These are phyloP conservation scores for Cottus gobio DNA, from an alignment of 2,113 vertebrate genomes.

Conservation along the genomic window DNA sequence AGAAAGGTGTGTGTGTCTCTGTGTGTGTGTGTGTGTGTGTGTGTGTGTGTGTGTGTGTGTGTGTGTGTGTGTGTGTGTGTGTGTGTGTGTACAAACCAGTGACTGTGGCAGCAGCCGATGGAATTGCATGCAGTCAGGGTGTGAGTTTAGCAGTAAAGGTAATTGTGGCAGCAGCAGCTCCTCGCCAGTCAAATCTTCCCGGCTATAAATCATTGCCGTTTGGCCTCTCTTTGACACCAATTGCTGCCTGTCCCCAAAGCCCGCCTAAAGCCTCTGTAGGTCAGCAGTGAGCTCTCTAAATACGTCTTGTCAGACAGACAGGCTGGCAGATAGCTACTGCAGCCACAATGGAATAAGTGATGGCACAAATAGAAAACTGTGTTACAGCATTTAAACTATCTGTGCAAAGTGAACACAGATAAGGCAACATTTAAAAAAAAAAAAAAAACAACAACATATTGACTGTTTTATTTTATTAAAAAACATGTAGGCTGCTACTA, in stretches of 20 bases:
- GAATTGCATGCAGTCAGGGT: constrained; percentile 81
- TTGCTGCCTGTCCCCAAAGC: constrained; percentile 75
- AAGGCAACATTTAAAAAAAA: background rate
- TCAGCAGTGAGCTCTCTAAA: constrained; percentile 74
- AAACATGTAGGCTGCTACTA: background rate
- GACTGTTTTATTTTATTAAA: background rate
- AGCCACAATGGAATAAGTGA: constrained; percentile 36
- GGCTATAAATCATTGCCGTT: constrained; percentile 85
- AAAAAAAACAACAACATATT: background rate
- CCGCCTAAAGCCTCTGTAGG: constrained; percentile 73
- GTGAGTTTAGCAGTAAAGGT: constrained; percentile 74
- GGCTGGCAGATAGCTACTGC: constrained; percentile 36
- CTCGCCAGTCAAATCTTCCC: constrained; percentile 82
- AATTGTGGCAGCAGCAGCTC: constrained; percentile 82
- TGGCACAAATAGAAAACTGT: constrained; percentile 8
- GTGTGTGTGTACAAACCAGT: constrained; percentile 29
- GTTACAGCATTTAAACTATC: background rate
- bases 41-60: constrained; percentile 22
- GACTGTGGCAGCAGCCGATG: constrained; percentile 36
- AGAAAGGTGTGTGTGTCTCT: constrained; percentile 17
- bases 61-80: constrained; percentile 23
- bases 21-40: constrained; percentile 29
- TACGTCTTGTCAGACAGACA: constrained; percentile 73
- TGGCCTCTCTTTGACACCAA: constrained; percentile 81
- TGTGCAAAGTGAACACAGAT: background rate